Evolutionary conservation across 2,797 vertebrate genomes (phyloP), one percentile per base, ranked within the genome.

Genomic region (Rousettus madagascariensis): DNA sequence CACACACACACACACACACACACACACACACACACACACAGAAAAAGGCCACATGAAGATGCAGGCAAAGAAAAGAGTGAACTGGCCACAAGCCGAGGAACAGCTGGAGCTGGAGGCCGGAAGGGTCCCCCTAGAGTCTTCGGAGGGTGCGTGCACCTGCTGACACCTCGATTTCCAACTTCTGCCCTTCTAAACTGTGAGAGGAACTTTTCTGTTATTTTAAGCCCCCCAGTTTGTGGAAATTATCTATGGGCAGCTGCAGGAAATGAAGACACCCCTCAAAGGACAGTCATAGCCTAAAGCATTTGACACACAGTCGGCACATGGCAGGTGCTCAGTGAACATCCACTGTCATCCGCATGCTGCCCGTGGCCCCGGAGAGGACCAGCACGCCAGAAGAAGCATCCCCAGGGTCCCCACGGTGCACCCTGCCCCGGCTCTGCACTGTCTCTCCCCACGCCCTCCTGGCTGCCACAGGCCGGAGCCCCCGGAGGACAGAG

Each of bases 261-360:
- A 12, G 59, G 46, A 55, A 71, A 20, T 0, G 3, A 74, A 72
- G 30, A n/a, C 16, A 20, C 6, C 20, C 41, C 17, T 71, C 13
- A 1, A 38, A 30, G 55, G 53, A 30, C 20, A 12, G 28, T 49
- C 9, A 1, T 12, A 57, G 2, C 68, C 11, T n/a, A 8, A 26
- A 51, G 55, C 8, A 6, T 33, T 24, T 13, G 85, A 36, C 74
- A n/a, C 2, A 12, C 9, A 9, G 59, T 28, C 28, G 13, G 26
- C 51, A n/a, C n/a, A 8, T 0, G 51, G 82, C 38, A 80, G 89
- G 51, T 63, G 49, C 51, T 53, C 28, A 17, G 1, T 17, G 59
- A 69, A 30, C 4, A 15, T 1, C 22, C 53, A 43, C 10, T 2
- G 0, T 24, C 4, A 17, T 53, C 69, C 1, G 30, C 4, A 36